Base-by-base conservation (phyloP, 1,140 invertebrate species). In the Colletes gigas region DNA sequence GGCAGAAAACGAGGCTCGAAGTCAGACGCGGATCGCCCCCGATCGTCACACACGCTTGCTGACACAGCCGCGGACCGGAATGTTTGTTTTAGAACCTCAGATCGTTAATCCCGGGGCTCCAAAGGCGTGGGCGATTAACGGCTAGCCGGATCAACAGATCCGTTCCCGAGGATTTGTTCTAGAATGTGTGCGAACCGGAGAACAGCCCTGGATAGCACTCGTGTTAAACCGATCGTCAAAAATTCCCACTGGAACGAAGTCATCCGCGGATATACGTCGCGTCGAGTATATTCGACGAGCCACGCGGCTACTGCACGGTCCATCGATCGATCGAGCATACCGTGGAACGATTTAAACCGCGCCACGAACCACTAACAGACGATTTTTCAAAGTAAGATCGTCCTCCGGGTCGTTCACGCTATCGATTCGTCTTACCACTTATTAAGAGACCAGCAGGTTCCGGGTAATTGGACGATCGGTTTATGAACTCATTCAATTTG, bases 11-110 rank as follows among this genome's bases (percentile, higher is more conserved):
- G 41, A 72, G 44, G 77, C 8, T 44, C 41, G 52, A 55, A 79
- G 70, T 79, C 59, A 79, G 77, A 55, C 77, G 15, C 7, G 60
- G n/a, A 21, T 5, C 44, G 9, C 7, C 54, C 54, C 14, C 44
- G 52, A 68, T 75, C 63, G 78, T 67, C 60, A 60, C 41, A 67
- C 54, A 75, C 63, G 52, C 0, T 44, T 75, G 70, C 44, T 75
- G 52, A 67, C 52, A 60, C 52, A 30, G 63, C 39, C 52, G 55
- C 78, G 12, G 59, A 6, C 44, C 44, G 21, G 59, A n/a, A 67
- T 77, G 73, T 81, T 76, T 81, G 73, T 69, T 76, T 60, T 76
- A 75, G 78, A 81, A 81, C 72, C 73, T 81, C 78, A 81, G 78
- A 81, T 76, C 78, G 78, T 81, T 81, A 69, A 81, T 75, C 73